Conservation (phyloP, 1,140 invertebrate genomes). For the Hyles vespertilio region DNA sequence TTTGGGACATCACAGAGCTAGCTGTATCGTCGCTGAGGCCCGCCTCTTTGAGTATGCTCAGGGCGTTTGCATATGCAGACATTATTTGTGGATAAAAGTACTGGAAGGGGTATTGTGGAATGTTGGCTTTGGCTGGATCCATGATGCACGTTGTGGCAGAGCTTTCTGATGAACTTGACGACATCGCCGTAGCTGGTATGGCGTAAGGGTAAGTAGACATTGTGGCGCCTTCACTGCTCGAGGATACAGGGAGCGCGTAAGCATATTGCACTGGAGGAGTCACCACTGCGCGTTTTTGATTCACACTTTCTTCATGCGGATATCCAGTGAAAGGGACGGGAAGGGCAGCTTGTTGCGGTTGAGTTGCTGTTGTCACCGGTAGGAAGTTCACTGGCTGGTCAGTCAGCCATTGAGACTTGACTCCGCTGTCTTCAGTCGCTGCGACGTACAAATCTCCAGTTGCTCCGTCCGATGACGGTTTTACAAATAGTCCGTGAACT, state of each 20-base stretch:
- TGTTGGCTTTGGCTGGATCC: constrained; percentile 9
- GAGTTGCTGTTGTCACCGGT: constrained; percentile 26
- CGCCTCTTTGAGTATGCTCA: constrained; percentile 38
- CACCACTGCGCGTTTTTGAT: constrained; percentile 42
- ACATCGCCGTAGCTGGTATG: constrained; percentile 13
- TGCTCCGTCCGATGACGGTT: constrained; percentile 54
- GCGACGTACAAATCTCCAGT: constrained; percentile 66
- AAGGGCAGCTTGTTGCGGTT: constrained; percentile 21
- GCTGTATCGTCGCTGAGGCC: constrained; percentile 29
- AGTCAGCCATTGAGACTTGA: constrained; percentile 54
- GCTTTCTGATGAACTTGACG: constrained; percentile 18
- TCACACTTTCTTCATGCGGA: constrained; percentile 34
- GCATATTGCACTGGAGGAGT: constrained; percentile 44
- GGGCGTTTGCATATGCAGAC: constrained; percentile 42
- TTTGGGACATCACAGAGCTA: constrained; percentile 20
- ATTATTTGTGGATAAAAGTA: constrained; percentile 61
- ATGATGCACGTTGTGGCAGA: constrained; percentile 22
- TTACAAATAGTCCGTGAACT: constrained; percentile 57
- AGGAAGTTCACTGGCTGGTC: constrained; percentile 59
- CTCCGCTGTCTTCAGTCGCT: constrained; percentile 57
- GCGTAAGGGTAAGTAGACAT: constrained; percentile 36
- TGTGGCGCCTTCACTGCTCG: constrained; percentile 21
- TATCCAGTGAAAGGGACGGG: constrained; percentile 31
- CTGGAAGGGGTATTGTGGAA: constrained; percentile 36
- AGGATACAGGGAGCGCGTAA: constrained; percentile 35